Percentiles rank a stretch among this genome's conserved stretches.
phyloP scores from a whole-genome alignment of 2,113 vertebrate genomes.

The Haliaeetus leucogaster region DNA sequence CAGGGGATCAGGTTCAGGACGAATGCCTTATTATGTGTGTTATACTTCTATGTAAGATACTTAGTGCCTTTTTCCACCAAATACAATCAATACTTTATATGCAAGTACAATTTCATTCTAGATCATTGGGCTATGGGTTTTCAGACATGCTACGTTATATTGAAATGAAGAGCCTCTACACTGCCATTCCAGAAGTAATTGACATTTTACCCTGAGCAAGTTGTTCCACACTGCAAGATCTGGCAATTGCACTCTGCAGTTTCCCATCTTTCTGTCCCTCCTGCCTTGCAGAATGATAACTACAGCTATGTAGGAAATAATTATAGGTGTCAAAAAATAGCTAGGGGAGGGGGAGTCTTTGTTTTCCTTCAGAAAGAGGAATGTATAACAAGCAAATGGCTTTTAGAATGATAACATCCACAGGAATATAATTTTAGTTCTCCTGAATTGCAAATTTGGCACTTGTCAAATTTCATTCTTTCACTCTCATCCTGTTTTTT shows the following conservation, averaged over 20 bases:
- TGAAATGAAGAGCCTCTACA: neutral
- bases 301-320: neutral
- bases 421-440: neutral
- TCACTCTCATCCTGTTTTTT: neutral
- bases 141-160: neutral
- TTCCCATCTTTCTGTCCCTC: neutral
- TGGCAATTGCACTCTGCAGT: neutral
- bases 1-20: neutral
- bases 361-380: neutral
- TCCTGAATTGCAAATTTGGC: neutral
- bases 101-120: neutral
- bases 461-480: neutral
- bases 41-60: neutral
- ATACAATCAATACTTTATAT: neutral
- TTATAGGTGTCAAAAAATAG: neutral
- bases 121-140: neutral
- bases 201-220: neutral
- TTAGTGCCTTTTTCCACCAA: neutral
- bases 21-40: neutral
- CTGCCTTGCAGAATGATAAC: neutral
- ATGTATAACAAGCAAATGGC: neutral
- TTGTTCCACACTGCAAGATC: neutral
- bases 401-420: neutral
- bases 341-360: neutral
- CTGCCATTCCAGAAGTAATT: neutral